Conservation (phyloP, 2,113 vertebrate genomes). For the Microtus oregoni region DNA sequence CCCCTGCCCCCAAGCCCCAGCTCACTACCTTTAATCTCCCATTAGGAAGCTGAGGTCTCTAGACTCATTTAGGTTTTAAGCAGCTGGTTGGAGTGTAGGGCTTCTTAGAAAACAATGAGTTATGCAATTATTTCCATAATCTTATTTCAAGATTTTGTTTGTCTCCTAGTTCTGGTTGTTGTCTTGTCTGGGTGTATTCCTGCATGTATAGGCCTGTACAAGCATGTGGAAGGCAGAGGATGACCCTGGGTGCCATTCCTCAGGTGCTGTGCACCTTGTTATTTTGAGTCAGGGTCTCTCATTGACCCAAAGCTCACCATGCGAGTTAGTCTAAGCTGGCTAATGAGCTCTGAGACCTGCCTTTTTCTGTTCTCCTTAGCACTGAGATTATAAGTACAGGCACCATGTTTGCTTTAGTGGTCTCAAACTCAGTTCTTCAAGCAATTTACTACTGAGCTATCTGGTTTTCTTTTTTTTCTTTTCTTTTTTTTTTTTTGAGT, state of each 20-base stretch:
- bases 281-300: not conserved
- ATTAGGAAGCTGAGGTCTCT: not conserved
- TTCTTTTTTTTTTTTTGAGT: not conserved
- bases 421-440: not conserved
- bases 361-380: not conserved
- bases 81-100: fast-evolving
- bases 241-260: too few species aligned
- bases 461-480: too few species aligned
- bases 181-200: not conserved
- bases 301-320: not conserved
- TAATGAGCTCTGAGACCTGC: not conserved
- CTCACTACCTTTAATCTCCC: not conserved
- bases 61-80: not conserved
- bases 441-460: not conserved
- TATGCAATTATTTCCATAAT: not conserved
- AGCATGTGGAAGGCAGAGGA: not conserved
- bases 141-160: not conserved
- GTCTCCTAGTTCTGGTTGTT: not conserved
- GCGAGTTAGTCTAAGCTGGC: not conserved
- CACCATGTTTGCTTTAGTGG: not conserved
- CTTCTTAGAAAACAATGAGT: not conserved
- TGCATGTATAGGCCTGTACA: not conserved
- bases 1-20: not conserved
- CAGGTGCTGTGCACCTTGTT: not conserved
- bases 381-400: not conserved